Evolutionary conservation across 2,113 vertebrate species (phyloP).

Genomic region (Anhinga rufa): DNA sequence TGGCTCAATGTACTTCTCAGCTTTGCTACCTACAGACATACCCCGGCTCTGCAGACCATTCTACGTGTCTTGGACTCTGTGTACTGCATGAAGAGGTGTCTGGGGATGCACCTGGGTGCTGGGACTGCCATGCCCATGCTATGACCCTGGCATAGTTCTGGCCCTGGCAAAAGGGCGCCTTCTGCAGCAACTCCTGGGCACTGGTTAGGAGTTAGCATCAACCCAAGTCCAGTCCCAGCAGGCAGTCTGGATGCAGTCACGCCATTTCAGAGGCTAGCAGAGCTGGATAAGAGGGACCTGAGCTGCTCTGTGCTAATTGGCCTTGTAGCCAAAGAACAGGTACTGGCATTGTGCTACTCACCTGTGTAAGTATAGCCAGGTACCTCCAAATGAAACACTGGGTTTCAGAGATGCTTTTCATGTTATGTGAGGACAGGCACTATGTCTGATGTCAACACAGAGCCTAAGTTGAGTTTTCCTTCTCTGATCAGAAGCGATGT

Average conservation of each 20-base stretch:
- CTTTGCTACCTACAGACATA: not conserved
- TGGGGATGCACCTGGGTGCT: not conserved
- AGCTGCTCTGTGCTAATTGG: not conserved
- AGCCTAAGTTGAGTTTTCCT: not conserved
- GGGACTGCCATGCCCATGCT: not conserved
- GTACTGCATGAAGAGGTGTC: fast-evolving
- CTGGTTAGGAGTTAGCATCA: not conserved
- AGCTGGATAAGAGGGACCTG: not conserved
- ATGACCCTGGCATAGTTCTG: not conserved
- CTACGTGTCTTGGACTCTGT: fast-evolving
- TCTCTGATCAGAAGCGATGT: not conserved
- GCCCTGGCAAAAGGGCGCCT: not conserved
- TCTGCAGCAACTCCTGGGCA: not conserved
- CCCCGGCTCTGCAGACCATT: not conserved
- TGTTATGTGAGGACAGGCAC: not conserved
- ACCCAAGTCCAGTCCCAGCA: not conserved
- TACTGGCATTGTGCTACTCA: not conserved
- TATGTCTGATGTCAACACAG: not conserved
- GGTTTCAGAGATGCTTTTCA: not conserved
- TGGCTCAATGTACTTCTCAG: not conserved
- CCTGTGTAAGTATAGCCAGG: not conserved
- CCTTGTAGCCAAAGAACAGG: not conserved
- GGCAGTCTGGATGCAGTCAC: not conserved
- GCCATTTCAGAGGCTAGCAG: not conserved
- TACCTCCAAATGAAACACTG: not conserved